Conservation (phyloP, 2,888 invertebrate genomes). For the Pteria penguin region DNA sequence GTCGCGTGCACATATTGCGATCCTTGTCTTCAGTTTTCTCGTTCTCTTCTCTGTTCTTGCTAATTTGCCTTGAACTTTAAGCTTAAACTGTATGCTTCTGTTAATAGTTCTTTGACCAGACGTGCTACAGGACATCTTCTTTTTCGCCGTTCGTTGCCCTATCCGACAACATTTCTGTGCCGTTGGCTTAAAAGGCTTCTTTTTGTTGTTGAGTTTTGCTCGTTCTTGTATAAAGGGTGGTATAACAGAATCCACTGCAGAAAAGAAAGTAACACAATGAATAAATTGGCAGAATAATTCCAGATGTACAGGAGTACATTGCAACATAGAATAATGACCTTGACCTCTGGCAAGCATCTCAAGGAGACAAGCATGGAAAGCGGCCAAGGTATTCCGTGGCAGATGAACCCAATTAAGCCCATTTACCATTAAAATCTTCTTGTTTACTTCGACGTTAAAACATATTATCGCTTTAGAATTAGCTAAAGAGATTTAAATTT, state of each 20-base stretch:
- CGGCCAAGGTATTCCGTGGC: too few relatives aligned
- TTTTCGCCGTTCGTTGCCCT: constrained; percentile 70
- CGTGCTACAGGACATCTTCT: constrained; percentile 63
- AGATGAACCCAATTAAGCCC: too few relatives aligned
- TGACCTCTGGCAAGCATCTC: too few relatives aligned
- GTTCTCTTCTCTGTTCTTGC: constrained; percentile 4
- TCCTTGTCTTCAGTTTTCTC: constrained; percentile 8
- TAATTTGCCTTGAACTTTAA: constrained; percentile 2
- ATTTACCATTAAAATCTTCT: too few relatives aligned
- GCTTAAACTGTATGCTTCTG: constrained; percentile 43
- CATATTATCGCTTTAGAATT: too few relatives aligned
- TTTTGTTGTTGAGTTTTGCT: not conserved
- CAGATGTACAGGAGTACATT: too few relatives aligned
- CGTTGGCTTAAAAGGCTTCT: constrained; percentile 57
- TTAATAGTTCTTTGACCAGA: constrained; percentile 59
- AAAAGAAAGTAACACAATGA: too few relatives aligned
- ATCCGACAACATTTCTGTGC: constrained; percentile 66
- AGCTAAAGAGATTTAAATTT: too few relatives aligned
- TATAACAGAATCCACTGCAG: constrained; percentile 56
- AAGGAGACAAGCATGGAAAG: too few relatives aligned
- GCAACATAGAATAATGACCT: too few relatives aligned
- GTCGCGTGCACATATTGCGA: constrained; percentile 51
- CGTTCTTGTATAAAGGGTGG: constrained; percentile 22
- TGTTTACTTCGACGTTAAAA: too few relatives aligned
- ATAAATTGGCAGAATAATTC: too few relatives aligned